phyloP scores from a whole-genome alignment of 2,797 vertebrate species.

The Darevskia mixta region DNA sequence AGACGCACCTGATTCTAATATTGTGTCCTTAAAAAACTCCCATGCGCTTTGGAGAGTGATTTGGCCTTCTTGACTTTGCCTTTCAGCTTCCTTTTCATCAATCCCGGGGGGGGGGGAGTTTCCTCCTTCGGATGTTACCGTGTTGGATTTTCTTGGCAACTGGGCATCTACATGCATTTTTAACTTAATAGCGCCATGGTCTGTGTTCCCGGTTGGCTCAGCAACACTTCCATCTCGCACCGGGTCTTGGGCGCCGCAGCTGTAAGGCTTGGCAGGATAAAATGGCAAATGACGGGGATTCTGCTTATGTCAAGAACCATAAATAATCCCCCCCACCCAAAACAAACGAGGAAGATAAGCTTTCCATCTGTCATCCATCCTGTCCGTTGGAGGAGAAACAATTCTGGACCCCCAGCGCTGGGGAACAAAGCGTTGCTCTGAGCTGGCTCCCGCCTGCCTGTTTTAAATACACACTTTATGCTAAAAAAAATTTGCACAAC shows the following conservation, averaged over 20 bases:
- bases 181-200: too few relatives aligned
- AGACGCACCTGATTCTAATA: too few relatives aligned
- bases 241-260: conserved; percentile 40
- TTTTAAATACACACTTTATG: rapidly evolving
- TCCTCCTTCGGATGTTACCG: neutral
- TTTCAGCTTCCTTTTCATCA: too few relatives aligned
- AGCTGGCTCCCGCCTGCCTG: neutral
- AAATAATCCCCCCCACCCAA: neutral
- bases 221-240: too few relatives aligned
- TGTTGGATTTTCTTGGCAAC: too few relatives aligned
- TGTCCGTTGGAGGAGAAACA: neutral
- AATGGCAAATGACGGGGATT: neutral
- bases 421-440: neutral
- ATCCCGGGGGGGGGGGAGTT: neutral
- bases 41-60: too few relatives aligned
- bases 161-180: too few relatives aligned
- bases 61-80: too few relatives aligned
- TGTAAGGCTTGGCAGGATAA: conserved; percentile 18
- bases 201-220: neutral
- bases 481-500: neutral
- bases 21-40: too few relatives aligned
- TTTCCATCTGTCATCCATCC: rapidly evolving
- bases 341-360: rapidly evolving
- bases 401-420: rapidly evolving
- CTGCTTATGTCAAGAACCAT: neutral